Evolutionary conservation across 2,888 invertebrate genomes (phyloP).

Genomic region (Arrhopalites spinosus): DNA sequence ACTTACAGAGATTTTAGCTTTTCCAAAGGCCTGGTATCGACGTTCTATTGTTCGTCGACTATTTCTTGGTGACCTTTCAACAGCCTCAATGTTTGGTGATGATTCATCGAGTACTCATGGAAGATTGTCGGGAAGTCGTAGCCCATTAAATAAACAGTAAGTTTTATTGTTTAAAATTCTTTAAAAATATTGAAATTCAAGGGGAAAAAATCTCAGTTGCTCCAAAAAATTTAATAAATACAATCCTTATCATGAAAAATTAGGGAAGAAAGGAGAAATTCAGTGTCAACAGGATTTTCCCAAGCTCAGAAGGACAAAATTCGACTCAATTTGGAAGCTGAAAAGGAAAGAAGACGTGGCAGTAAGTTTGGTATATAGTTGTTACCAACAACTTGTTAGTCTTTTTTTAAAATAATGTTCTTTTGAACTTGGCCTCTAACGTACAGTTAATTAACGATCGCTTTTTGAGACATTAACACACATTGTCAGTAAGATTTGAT

Average conservation of each 20-base stretch:
- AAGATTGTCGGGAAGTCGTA: constrained; percentile 40
- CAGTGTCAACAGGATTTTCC: constrained; percentile 40
- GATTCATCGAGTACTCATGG: constrained; percentile 53
- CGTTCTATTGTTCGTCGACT: constrained; percentile 88
- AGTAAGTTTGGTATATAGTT: constrained; percentile 25
- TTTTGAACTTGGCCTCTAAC: neutral
- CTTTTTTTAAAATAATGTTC: neutral
- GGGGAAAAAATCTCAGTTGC: no score
- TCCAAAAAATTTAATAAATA: no score
- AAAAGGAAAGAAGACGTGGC: constrained; percentile 43
- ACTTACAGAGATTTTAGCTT: constrained; percentile 93
- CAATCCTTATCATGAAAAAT: no score
- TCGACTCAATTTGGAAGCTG: constrained; percentile 43
- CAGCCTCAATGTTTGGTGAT: constrained; percentile 62
- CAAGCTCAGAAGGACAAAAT: constrained; percentile 43
- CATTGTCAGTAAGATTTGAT: neutral
- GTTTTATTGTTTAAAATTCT: no score
- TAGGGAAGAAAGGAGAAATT: constrained; percentile 48
- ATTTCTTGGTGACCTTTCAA: constrained; percentile 85
- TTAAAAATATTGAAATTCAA: no score
- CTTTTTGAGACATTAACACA: neutral
- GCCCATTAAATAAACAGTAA: constrained; percentile 32
- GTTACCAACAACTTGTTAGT: neutral
- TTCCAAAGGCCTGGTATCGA: constrained; percentile 98
- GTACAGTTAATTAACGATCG: neutral